Conservation (phyloP, 2,113 vertebrate species). For the Pedetes capensis region DNA sequence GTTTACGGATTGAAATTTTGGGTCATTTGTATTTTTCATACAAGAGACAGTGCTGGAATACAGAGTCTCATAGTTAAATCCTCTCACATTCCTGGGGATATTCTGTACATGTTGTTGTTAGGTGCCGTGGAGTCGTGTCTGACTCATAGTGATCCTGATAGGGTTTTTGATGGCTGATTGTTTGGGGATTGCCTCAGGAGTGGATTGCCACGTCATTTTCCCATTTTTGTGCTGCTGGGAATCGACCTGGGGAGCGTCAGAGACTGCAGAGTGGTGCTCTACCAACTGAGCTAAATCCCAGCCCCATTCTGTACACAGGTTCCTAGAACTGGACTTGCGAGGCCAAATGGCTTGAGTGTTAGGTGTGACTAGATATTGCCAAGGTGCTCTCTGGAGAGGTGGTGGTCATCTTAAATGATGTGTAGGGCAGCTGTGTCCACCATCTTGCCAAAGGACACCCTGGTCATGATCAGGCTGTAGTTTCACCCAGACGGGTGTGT, state of each 20-base stretch:
- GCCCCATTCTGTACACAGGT: too few species aligned
- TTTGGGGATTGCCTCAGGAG: too few species aligned
- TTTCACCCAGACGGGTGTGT: background rate
- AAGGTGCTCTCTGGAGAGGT: background rate
- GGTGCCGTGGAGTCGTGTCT: too few species aligned
- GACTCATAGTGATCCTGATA: too few species aligned
- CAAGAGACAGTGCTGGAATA: background rate
- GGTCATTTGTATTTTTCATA: background rate
- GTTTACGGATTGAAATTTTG: background rate
- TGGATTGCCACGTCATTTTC: too few species aligned
- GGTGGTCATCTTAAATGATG: background rate
- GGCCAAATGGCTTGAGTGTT: background rate
- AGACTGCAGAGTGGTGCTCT: too few species aligned
- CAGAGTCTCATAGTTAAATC: background rate
- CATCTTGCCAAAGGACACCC: rapidly evolving
- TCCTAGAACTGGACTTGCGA: background rate
- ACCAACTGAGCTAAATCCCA: too few species aligned
- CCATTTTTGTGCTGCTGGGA: too few species aligned
- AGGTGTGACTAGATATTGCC: too few species aligned
- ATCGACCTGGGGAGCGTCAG: too few species aligned
- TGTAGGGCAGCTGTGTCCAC: rapidly evolving
- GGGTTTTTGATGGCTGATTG: too few species aligned
- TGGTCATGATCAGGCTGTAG: background rate
- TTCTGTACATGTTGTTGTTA: too few species aligned
- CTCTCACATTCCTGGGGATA: rapidly evolving